A percentile compares a stretch with the other conserved stretches of the same genome.
These are phyloP conservation scores for Pangasius sanitwongsei DNA, from an alignment of 2,797 vertebrate genomes.

Conservation along the genomic window DNA sequence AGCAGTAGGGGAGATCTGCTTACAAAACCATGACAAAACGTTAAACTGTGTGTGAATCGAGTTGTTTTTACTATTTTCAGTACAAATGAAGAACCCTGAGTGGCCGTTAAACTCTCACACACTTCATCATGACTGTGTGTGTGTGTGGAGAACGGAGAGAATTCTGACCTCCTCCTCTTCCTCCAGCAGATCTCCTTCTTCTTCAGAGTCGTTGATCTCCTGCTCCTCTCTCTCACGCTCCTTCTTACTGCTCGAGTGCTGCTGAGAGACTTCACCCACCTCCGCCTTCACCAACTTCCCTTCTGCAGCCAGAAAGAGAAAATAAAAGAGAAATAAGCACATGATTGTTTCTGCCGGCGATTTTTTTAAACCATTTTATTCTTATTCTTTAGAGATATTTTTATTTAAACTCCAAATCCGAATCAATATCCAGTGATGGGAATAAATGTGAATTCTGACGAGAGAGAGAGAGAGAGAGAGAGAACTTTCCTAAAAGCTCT, in stretches of 20 bases:
- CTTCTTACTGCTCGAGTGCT: constrained; percentile 77
- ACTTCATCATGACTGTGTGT: not conserved
- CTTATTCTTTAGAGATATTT: not conserved
- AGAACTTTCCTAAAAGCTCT: not conserved
- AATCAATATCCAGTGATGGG: not conserved
- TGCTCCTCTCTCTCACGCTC: constrained; percentile 82
- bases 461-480: too few species aligned
- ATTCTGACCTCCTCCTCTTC: constrained; percentile 69
- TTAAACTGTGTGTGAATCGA: too few species aligned
- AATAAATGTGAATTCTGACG: too few species aligned
- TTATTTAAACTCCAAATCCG: not conserved
- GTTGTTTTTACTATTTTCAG: not conserved
- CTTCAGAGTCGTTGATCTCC: constrained; percentile 83
- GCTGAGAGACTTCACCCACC: constrained; percentile 78
- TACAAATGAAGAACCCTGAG: not conserved
- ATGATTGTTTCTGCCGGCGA: too few species aligned
- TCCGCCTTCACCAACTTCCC: constrained; percentile 81
- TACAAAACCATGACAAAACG: too few species aligned
- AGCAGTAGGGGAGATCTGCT: not conserved
- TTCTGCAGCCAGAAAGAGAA: constrained; percentile 59
- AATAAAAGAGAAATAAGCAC: not conserved
- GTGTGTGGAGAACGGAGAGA: too few species aligned
- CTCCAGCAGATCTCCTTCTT: constrained; percentile 83
- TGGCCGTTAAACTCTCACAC: not conserved
- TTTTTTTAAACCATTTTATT: too few species aligned